Percentiles rank a stretch among this genome's conserved stretches.
phyloP scores from a whole-genome alignment of 2,888 invertebrate species.

The Omphaloscelis lunosa region DNA sequence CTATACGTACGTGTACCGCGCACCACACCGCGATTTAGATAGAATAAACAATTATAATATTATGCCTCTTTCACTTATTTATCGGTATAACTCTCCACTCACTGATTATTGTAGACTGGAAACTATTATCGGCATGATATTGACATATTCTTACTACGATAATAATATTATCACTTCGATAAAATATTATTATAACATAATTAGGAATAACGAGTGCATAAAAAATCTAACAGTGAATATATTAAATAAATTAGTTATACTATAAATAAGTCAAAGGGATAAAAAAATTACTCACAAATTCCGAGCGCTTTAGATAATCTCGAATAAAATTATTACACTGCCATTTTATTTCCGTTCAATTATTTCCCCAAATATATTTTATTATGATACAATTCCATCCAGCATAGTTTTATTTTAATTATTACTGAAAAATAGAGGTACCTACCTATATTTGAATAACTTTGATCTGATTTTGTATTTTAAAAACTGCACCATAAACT shows the following conservation, averaged over 20 bases:
- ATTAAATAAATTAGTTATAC: background rate
- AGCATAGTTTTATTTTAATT: constrained; percentile 46
- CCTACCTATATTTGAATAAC: constrained; percentile 33
- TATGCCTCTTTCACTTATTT: constrained; percentile 47
- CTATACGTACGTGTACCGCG: constrained; percentile 45
- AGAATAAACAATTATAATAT: constrained; percentile 58
- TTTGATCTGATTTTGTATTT: constrained; percentile 52
- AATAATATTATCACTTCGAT: background rate
- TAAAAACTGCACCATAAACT: constrained; percentile 43
- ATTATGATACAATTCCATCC: constrained; percentile 56
- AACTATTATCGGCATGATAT: constrained; percentile 15
- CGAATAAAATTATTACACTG: constrained; percentile 43
- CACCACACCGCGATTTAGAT: constrained; percentile 64
- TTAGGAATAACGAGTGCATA: background rate
- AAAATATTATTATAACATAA: constrained; percentile 10
- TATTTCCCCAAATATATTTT: constrained; percentile 16
- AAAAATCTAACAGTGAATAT: background rate
- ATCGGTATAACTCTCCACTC: background rate
- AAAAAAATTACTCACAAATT: constrained; percentile 44
- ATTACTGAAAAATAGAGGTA: constrained; percentile 29
- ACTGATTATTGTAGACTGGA: background rate
- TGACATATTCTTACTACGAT: background rate
- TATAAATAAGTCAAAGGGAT: constrained; percentile 46
- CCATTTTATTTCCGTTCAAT: constrained; percentile 37
- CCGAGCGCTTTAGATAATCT: constrained; percentile 54